Evolutionary conservation across 2,113 vertebrate species (phyloP).

Genomic region (Chloebia gouldiae): DNA sequence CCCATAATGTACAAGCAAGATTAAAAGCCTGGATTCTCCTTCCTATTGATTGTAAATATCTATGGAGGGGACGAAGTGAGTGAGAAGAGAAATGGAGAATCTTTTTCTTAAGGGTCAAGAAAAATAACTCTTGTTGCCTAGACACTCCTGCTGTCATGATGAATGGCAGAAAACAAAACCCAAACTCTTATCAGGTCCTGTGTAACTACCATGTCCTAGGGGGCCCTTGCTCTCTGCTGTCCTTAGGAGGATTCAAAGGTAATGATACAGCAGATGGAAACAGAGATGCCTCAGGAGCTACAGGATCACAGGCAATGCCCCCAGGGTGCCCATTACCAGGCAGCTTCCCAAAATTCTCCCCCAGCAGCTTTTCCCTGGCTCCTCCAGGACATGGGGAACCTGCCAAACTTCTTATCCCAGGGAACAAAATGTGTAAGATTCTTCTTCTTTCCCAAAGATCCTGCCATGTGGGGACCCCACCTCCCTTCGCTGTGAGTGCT

Average conservation of each 20-base stretch:
- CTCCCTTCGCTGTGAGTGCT: neutral
- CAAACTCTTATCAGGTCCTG: neutral
- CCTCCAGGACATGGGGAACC: neutral
- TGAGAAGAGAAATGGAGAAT: neutral
- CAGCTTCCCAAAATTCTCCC: neutral
- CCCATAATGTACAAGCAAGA: neutral
- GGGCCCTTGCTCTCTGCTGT: neutral
- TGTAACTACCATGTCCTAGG: neutral
- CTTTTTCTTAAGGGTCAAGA: neutral
- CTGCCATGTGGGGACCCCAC: neutral
- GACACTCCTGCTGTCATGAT: neutral
- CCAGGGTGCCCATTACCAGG: neutral
- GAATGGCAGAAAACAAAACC: neutral
- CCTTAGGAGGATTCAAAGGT: neutral
- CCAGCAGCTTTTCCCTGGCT: neutral
- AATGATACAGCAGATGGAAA: neutral
- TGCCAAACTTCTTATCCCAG: neutral
- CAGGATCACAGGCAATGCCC: accelerated
- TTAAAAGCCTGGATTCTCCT: neutral
- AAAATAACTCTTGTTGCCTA: neutral
- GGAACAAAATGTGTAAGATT: neutral
- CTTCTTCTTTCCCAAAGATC: neutral
- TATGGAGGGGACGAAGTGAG: neutral
- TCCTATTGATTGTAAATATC: neutral
- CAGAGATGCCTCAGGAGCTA: neutral